Conservation (phyloP, 2,888 invertebrate species). For the Drosophila incognita region DNA sequence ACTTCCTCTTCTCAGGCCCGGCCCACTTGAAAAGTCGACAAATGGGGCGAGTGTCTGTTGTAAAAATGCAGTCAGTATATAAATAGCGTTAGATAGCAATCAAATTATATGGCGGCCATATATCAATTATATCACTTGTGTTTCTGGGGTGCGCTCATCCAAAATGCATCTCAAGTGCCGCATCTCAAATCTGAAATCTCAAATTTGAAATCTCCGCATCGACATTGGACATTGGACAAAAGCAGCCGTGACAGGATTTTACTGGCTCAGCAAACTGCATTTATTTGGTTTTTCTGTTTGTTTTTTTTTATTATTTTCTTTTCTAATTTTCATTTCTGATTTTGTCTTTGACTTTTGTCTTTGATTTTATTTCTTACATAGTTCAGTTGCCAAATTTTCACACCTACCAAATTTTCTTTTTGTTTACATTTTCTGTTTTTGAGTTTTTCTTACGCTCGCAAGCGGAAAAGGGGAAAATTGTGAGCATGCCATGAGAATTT, state of each 20-base stretch:
- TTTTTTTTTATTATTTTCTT: constrained; percentile 25
- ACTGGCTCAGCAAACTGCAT: constrained; percentile 67
- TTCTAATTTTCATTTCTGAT: background rate
- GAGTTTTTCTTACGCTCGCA: constrained; percentile 23
- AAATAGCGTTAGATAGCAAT: constrained; percentile 62
- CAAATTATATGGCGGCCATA: constrained; percentile 74
- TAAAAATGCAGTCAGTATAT: constrained; percentile 20
- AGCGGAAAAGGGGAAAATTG: constrained; percentile 22
- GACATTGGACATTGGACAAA: constrained; percentile 54
- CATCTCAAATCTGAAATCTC: constrained; percentile 34
- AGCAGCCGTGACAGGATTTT: constrained; percentile 69
- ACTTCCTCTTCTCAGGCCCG: constrained; percentile 37
- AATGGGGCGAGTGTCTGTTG: constrained; percentile 29
- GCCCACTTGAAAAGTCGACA: constrained; percentile 41
- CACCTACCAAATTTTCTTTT: constrained; percentile 20
- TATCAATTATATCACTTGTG: constrained; percentile 35
- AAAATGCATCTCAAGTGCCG: constrained; percentile 69
- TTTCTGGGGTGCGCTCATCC: constrained; percentile 3
- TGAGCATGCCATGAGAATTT: constrained; percentile 31
- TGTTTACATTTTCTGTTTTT: constrained; percentile 33
- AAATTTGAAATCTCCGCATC: constrained; percentile 59
- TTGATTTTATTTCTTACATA: constrained; percentile 13
- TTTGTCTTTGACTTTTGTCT: constrained; percentile 16
- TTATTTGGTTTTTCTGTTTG: constrained; percentile 47
- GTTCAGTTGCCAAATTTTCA: constrained; percentile 32